Percentiles rank a stretch among this genome's conserved stretches.
Conservation (phyloP, 2,888 invertebrate genomes). For the Anoplius nigerrimus region DNA sequence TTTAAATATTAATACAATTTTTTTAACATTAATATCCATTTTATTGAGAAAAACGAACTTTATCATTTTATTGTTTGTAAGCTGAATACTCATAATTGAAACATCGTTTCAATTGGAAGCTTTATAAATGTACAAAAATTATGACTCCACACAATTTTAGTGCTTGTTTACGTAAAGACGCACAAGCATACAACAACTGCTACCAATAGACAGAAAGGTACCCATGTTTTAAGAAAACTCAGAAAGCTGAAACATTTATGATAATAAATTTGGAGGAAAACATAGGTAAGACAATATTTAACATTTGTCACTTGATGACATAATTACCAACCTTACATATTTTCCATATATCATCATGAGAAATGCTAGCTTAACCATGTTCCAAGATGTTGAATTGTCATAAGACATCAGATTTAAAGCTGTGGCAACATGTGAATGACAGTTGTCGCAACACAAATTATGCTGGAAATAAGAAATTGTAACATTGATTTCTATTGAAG, state of each 20-base stretch:
- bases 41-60: too few species aligned
- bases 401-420: constrained; percentile 96
- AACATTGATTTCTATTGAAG: neutral
- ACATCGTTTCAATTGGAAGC: too few species aligned
- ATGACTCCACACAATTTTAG: too few species aligned
- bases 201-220: constrained; percentile 82
- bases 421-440: constrained; percentile 97
- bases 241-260: constrained; percentile 77
- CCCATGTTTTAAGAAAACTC: constrained; percentile 88
- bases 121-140: too few species aligned
- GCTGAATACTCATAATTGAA: too few species aligned
- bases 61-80: too few species aligned
- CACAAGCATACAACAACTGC: constrained; percentile 42
- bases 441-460: constrained; percentile 97
- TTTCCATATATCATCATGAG: constrained; percentile 86
- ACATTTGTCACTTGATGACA: neutral
- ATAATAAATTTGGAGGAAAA: neutral
- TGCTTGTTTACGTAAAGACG: constrained; percentile 37
- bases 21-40: too few species aligned
- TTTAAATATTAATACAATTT: too few species aligned
- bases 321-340: constrained; percentile 83
- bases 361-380: constrained; percentile 92
- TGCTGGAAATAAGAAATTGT: constrained; percentile 80
- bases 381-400: constrained; percentile 86
- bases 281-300: neutral